Conservation (phyloP, 2,113 vertebrate genomes). For the Vidua chalybeata region DNA sequence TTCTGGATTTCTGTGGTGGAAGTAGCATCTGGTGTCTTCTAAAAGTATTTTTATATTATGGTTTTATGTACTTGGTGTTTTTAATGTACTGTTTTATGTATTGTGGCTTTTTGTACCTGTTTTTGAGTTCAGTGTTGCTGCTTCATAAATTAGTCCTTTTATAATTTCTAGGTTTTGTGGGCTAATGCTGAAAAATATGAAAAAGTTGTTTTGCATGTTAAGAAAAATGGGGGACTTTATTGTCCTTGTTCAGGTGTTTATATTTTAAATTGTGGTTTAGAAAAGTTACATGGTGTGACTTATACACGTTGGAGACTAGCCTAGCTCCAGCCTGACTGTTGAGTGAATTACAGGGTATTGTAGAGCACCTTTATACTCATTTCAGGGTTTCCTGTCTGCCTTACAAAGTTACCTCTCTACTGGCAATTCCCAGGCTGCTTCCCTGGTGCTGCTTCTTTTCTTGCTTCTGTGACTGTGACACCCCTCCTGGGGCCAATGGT, state of each 20-base stretch:
- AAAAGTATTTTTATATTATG: not conserved
- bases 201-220: fast-evolving
- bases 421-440: not conserved
- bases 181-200: not conserved
- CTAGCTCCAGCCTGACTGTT: not conserved
- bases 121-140: fast-evolving
- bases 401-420: fast-evolving
- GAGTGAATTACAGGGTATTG: fast-evolving
- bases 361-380: not conserved
- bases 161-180: not conserved
- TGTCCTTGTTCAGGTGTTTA: not conserved
- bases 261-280: not conserved
- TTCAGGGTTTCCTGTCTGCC: fast-evolving
- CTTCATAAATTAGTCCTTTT: not conserved
- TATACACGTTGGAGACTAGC: not conserved
- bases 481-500: fast-evolving
- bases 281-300: not conserved
- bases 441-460: not conserved
- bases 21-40: fast-evolving
- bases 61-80: not conserved
- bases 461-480: not conserved
- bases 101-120: fast-evolving
- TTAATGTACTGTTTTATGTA: not conserved
- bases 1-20: fast-evolving
- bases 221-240: fast-evolving